Evolutionary conservation across 2,113 vertebrate genomes (phyloP).

Genomic region (Neomonachus schauinslandi): DNA sequence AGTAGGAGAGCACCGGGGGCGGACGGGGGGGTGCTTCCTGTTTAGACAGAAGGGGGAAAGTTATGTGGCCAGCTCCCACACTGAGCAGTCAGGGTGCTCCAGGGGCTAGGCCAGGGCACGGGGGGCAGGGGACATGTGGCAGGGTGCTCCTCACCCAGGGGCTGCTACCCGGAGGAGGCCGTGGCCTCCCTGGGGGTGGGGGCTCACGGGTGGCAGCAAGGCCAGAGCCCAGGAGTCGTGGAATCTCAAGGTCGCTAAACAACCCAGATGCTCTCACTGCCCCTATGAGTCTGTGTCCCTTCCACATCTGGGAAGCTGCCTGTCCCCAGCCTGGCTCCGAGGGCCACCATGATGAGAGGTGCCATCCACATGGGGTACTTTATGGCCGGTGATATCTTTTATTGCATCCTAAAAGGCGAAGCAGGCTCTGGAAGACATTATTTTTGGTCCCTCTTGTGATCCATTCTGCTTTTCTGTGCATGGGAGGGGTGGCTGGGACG

Average conservation of each 20-base stretch:
- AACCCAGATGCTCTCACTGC: rapidly evolving
- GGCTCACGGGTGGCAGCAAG: background rate
- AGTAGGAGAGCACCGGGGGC: background rate
- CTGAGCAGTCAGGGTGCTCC: background rate
- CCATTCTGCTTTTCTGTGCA: background rate
- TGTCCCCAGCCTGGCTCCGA: background rate
- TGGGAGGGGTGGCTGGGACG: background rate
- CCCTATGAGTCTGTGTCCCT: background rate
- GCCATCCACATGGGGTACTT: slow-evolving; percentile 34
- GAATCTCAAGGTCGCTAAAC: background rate
- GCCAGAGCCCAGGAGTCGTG: rapidly evolving
- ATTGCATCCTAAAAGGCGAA: slow-evolving; percentile 70
- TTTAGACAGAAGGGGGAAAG: background rate
- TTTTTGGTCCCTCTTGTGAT: background rate
- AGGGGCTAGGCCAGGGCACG: rapidly evolving
- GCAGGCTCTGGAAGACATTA: background rate
- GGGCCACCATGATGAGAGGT: slow-evolving; percentile 66
- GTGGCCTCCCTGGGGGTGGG: rapidly evolving
- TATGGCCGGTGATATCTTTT: slow-evolving; percentile 60
- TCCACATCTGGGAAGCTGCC: slow-evolving; percentile 59
- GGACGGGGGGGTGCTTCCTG: slow-evolving; percentile 38
- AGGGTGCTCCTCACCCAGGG: background rate
- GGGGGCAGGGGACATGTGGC: rapidly evolving
- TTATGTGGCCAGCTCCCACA: background rate
- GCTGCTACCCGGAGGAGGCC: background rate